Conservation (phyloP, 2,113 vertebrate species). For the Pangasianodon hypophthalmus region DNA sequence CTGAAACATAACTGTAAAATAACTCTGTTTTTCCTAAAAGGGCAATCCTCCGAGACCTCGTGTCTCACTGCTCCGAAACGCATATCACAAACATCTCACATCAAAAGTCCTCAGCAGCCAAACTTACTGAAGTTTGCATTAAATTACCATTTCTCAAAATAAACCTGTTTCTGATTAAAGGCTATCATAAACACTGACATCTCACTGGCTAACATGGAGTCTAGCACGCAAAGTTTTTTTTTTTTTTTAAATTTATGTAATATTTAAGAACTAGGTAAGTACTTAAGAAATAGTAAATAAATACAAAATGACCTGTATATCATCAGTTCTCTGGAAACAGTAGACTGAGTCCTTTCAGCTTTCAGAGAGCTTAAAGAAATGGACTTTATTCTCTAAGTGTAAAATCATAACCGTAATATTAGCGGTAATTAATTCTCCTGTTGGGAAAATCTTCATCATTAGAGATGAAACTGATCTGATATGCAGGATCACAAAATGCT, state of each 20-base stretch:
- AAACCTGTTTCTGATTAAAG: conserved; percentile 66
- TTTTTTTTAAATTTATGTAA: conserved; percentile 64
- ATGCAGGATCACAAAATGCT: neutral
- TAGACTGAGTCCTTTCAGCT: neutral
- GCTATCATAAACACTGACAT: conserved; percentile 63
- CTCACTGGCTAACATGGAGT: conserved; percentile 63
- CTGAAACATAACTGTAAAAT: conserved; percentile 20
- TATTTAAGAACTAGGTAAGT: neutral
- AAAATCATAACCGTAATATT: neutral
- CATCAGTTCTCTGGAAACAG: neutral
- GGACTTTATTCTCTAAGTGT: neutral
- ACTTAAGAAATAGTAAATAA: neutral
- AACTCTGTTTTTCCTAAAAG: conserved; percentile 16
- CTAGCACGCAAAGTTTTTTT: conserved; percentile 59
- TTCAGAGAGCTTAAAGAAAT: neutral
- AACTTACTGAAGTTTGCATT: conserved; percentile 61
- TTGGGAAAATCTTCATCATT: neutral
- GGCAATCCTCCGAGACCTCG: neutral
- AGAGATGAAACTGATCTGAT: neutral
- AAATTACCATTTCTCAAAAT: conserved; percentile 67
- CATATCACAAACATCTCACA: conserved; percentile 64
- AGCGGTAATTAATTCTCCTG: neutral
- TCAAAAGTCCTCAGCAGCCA: conserved; percentile 60
- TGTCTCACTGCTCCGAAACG: conserved; percentile 40
- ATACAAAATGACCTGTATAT: neutral